Evolutionary conservation across 1,140 invertebrate species (phyloP).

Genomic region (Melanaphis sacchari): DNA sequence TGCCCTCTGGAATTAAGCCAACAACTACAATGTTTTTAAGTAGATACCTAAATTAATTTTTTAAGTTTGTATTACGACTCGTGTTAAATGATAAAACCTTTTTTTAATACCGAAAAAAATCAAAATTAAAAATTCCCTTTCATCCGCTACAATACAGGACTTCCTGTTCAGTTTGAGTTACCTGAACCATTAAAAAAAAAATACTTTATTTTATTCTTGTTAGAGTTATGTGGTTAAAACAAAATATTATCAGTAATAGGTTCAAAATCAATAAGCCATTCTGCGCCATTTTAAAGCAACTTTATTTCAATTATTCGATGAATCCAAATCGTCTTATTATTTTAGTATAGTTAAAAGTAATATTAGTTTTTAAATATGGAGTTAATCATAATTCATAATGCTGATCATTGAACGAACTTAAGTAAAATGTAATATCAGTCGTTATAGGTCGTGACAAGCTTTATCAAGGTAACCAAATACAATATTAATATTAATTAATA

Average conservation of each 20-base stretch:
- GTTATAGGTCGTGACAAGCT: too few relatives aligned
- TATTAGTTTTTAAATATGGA: background rate
- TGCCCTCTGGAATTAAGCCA: constrained; percentile 42
- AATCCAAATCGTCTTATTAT: background rate
- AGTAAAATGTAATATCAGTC: too few relatives aligned
- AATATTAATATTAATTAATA: too few relatives aligned
- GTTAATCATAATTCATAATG: background rate
- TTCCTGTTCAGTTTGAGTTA: background rate
- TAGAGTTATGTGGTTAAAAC: background rate
- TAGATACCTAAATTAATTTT: background rate
- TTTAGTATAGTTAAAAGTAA: background rate
- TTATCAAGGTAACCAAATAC: too few relatives aligned
- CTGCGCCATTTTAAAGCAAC: too few relatives aligned
- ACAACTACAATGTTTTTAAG: constrained; percentile 12
- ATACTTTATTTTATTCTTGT: background rate
- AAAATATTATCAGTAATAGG: background rate
- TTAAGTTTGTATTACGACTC: background rate
- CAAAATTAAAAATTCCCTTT: background rate
- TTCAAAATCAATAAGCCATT: background rate
- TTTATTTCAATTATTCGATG: background rate
- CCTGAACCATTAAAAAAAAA: background rate
- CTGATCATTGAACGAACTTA: too few relatives aligned
- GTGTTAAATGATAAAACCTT: background rate
- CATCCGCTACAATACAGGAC: background rate
- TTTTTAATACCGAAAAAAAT: background rate